phyloP scores from a whole-genome alignment of 2,113 vertebrate genomes.

The Alouatta palliata region DNA sequence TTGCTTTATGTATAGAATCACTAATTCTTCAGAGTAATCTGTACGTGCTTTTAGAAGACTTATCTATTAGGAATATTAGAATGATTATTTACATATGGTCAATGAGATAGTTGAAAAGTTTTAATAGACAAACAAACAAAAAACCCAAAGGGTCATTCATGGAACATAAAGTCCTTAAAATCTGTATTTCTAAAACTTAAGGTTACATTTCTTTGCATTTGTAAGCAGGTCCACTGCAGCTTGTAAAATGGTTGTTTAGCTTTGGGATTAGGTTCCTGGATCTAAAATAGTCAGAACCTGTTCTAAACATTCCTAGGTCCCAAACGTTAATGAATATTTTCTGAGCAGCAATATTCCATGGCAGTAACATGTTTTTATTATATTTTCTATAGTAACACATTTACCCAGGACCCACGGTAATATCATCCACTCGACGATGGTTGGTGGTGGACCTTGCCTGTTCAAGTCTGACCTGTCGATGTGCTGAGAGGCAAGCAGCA shows the following conservation, averaged over 20 bases:
- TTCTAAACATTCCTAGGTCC: background rate
- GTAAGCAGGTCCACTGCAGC: background rate
- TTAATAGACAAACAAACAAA: background rate
- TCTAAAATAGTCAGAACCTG: background rate
- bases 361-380: conserved; percentile 70
- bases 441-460: conserved; percentile 92
- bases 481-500: conserved; percentile 96
- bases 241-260: background rate
- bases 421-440: conserved; percentile 98
- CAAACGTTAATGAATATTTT: background rate
- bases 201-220: background rate
- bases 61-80: background rate
- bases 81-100: background rate
- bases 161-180: background rate
- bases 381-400: conserved; percentile 88
- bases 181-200: background rate
- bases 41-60: background rate
- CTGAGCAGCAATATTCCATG: conserved; percentile 54
- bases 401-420: conserved; percentile 99
- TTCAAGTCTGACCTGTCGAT: conserved; percentile 87
- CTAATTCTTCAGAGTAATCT: background rate
- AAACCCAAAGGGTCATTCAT: background rate
- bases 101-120: background rate
- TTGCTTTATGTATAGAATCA: background rate
- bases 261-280: background rate